Evolutionary conservation across 2,888 invertebrate genomes (phyloP).

Genomic region (Clepsis dumicolana): DNA sequence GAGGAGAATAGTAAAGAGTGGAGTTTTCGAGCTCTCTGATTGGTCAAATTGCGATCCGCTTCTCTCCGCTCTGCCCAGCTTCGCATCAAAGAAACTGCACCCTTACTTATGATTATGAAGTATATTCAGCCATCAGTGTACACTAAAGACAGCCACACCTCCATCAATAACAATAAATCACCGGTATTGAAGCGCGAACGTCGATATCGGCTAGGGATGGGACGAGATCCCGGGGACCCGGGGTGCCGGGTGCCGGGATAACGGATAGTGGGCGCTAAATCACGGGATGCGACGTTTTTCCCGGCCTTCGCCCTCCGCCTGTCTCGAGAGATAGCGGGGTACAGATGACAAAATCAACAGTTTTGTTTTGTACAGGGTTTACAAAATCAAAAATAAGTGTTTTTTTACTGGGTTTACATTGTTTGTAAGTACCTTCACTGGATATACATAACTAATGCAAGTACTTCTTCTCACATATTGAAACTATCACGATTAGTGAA

Average conservation of each 20-base stretch:
- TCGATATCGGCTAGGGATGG: slow-evolving; percentile 50
- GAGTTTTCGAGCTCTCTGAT: no score
- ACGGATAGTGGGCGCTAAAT: slow-evolving; percentile 70
- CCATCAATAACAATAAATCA: slow-evolving; percentile 24
- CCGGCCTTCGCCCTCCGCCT: slow-evolving; percentile 72
- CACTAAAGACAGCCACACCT: slow-evolving; percentile 12
- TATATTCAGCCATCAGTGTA: neutral
- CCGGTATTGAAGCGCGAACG: slow-evolving; percentile 33
- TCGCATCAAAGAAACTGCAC: neutral
- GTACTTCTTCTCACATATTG: no score
- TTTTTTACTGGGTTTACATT: no score
- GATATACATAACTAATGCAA: no score
- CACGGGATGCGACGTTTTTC: slow-evolving; percentile 79
- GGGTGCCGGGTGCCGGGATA: slow-evolving; percentile 36
- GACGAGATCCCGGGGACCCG: slow-evolving; percentile 7
- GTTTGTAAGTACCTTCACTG: no score
- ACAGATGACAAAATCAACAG: slow-evolving; percentile 49
- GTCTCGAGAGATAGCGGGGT: slow-evolving; percentile 79
- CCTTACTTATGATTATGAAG: neutral
- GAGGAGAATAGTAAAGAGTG: no score
- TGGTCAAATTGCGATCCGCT: no score
- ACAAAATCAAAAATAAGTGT: no score
- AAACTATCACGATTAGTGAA: no score
- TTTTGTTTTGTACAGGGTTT: no score
- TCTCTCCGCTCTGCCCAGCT: no score